These are phyloP conservation scores for Deilephila porcellus DNA, from an alignment of 2,888 invertebrate genomes.

Conservation along the genomic window DNA sequence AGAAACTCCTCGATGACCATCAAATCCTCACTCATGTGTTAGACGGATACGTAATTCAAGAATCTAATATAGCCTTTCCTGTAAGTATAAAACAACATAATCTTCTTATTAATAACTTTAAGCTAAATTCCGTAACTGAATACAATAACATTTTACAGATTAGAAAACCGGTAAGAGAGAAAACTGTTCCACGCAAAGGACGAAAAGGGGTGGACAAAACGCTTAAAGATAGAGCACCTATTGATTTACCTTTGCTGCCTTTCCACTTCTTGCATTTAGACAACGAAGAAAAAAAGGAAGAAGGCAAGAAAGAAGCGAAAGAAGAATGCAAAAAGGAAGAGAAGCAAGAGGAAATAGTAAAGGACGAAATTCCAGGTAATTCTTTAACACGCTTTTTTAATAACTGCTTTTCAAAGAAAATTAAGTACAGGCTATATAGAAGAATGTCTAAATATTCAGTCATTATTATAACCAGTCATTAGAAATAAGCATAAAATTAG, in stretches of 20 bases:
- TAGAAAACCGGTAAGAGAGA: slow-evolving; percentile 66
- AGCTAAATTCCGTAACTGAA: neutral
- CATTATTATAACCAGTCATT: no score
- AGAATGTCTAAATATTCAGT: no score
- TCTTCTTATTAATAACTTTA: no score
- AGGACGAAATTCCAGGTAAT: slow-evolving; percentile 32
- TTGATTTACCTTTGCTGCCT: slow-evolving; percentile 45
- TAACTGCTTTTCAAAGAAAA: no score
- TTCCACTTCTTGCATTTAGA: slow-evolving; percentile 52
- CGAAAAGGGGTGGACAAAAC: slow-evolving; percentile 43
- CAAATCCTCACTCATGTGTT: slow-evolving; percentile 68
- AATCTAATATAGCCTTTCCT: slow-evolving; percentile 76
- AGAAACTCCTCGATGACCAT: slow-evolving; percentile 24
- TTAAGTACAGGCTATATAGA: no score
- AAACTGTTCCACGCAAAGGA: slow-evolving; percentile 48
- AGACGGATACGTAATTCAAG: slow-evolving; percentile 78
- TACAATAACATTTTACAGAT: slow-evolving; percentile 52
- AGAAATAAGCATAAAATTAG: no score
- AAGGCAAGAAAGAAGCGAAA: slow-evolving; percentile 31
- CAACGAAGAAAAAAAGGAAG: slow-evolving; percentile 43
- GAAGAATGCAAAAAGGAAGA: slow-evolving; percentile 40
- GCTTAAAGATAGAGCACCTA: slow-evolving; percentile 41
- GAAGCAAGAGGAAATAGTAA: slow-evolving; percentile 31
- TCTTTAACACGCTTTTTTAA: neutral
- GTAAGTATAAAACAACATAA: slow-evolving; percentile 57